Evolutionary conservation across 1,140 invertebrate genomes (phyloP).

Genomic region (Caenorhabditis tropicalis): DNA sequence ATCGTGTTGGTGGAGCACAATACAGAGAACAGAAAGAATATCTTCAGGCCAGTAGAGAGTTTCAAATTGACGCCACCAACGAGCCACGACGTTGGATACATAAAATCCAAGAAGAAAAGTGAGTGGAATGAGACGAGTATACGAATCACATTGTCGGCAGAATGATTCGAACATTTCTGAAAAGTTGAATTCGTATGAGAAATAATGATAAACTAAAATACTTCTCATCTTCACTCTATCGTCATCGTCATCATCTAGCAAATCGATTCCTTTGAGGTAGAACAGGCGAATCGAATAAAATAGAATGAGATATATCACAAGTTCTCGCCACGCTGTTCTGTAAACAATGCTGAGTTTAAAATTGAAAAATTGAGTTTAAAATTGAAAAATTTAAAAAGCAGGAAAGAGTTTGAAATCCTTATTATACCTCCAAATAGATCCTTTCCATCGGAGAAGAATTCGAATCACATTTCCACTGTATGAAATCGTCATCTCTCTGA

Average conservation of each 20-base stretch:
- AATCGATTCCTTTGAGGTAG: slow-evolving; percentile 42
- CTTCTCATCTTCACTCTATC: slow-evolving; percentile 20
- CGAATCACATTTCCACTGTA: slow-evolving; percentile 51
- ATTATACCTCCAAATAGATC: slow-evolving; percentile 45
- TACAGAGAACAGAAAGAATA: slow-evolving; percentile 45
- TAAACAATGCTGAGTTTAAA: too few species aligned
- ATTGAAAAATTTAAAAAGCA: not conserved
- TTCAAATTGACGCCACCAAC: slow-evolving; percentile 67
- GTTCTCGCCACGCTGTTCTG: slow-evolving; percentile 45
- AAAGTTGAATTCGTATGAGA: not conserved
- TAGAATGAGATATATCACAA: slow-evolving; percentile 38
- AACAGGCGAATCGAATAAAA: slow-evolving; percentile 45
- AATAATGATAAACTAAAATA: not conserved
- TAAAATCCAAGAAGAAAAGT: slow-evolving; percentile 68
- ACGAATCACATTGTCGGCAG: slow-evolving; percentile 54
- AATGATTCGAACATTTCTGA: slow-evolving; percentile 43
- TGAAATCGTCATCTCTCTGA: slow-evolving; percentile 46
- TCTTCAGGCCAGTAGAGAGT: slow-evolving; percentile 57
- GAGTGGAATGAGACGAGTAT: slow-evolving; percentile 59
- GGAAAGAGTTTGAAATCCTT: not conserved
- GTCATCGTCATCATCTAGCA: slow-evolving; percentile 46
- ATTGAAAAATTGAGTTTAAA: not conserved
- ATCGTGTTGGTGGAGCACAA: slow-evolving; percentile 43
- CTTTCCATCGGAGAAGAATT: slow-evolving; percentile 51
- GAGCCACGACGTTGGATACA: slow-evolving; percentile 60